A percentile compares a stretch with the other conserved stretches of the same genome.
phyloP scores from a whole-genome alignment of 2,113 vertebrate species.

The Phalacrocorax carbo region DNA sequence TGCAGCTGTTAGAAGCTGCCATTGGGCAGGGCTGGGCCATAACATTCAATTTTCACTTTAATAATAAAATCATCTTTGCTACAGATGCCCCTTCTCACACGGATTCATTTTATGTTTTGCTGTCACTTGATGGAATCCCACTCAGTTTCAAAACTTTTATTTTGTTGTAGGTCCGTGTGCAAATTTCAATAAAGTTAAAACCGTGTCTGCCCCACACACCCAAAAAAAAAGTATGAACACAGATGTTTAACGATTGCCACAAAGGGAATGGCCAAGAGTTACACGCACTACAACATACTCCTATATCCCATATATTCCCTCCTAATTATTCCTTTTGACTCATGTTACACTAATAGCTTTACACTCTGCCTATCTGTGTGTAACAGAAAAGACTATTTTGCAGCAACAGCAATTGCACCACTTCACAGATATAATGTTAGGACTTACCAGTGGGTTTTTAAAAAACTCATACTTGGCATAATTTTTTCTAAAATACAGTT shows the following conservation, averaged over 20 bases:
- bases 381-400: background rate
- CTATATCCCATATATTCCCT: background rate
- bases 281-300: background rate
- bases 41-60: background rate
- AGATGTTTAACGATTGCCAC: background rate
- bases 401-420: background rate
- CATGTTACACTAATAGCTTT: background rate
- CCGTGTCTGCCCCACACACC: background rate
- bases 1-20: background rate
- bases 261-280: background rate
- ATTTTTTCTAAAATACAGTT: conserved; percentile 95
- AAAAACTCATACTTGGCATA: conserved; percentile 99
- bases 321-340: background rate
- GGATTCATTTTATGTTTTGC: background rate
- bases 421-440: background rate
- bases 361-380: background rate
- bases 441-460: conserved; percentile 93
- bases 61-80: background rate
- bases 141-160: background rate
- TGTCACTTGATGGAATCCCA: background rate
- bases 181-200: background rate
- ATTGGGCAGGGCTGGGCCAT: background rate
- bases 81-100: background rate
- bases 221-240: background rate
- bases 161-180: fast-evolving